phyloP scores from a whole-genome alignment of 2,113 vertebrate genomes.

The Phalacrocorax carbo region DNA sequence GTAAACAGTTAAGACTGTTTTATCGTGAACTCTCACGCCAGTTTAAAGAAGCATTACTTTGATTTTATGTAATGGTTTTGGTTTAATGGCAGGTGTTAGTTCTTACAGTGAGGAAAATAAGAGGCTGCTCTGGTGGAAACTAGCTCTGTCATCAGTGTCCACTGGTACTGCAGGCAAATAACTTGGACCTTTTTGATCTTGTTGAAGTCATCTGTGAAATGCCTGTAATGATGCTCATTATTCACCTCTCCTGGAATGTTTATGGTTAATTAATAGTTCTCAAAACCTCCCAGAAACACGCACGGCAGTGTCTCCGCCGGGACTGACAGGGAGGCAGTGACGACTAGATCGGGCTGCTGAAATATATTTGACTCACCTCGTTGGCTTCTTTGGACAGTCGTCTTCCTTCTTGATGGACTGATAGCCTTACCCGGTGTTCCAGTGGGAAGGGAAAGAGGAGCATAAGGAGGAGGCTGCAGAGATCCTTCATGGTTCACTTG shows the following conservation, averaged over 20 bases:
- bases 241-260: conserved; percentile 24
- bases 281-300: not conserved
- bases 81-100: not conserved
- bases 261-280: conserved; percentile 30
- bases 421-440: not conserved
- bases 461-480: not conserved
- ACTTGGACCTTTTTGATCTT: conserved; percentile 19
- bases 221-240: conserved; percentile 15
- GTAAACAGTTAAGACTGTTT: not conserved
- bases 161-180: not conserved
- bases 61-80: not conserved
- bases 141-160: not conserved
- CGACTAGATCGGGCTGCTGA: not conserved
- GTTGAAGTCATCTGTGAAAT: not conserved
- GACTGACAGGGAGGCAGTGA: not conserved
- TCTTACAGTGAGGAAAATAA: not conserved
- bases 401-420: not conserved
- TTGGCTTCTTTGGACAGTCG: not conserved
- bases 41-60: not conserved
- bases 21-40: not conserved
- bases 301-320: not conserved
- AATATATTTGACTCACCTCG: not conserved
- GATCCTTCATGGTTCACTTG: not conserved
- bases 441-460: not conserved
- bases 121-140: not conserved